Evolutionary conservation across 2,888 invertebrate genomes (phyloP).

Genomic region (Horisme vitalbata): DNA sequence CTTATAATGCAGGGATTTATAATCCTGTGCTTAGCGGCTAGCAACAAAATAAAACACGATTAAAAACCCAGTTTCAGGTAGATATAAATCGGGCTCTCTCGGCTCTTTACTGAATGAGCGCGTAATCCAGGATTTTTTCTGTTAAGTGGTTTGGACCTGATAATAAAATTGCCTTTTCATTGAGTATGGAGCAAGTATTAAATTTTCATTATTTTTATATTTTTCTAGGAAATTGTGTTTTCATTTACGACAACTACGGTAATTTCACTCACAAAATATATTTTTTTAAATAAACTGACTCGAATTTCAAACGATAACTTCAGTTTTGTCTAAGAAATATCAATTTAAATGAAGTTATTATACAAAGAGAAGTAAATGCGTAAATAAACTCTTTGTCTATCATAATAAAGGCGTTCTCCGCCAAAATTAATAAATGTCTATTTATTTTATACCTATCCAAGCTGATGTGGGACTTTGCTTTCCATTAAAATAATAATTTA

Average conservation of each 20-base stretch:
- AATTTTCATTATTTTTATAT: no score
- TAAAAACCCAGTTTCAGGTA: conserved; percentile 18
- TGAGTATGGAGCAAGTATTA: no score
- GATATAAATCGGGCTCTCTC: conserved; percentile 24
- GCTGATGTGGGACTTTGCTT: conserved; percentile 24
- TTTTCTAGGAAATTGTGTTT: no score
- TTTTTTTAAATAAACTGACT: no score
- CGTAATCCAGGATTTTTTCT: conserved; percentile 17
- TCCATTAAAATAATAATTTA: conserved; percentile 35
- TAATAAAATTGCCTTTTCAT: conserved; percentile 7
- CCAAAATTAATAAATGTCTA: conserved; percentile 15
- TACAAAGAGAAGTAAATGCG: not conserved
- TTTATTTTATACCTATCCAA: conserved; percentile 16
- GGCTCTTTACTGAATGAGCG: conserved; percentile 11
- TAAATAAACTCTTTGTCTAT: conserved; percentile 4
- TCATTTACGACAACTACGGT: no score
- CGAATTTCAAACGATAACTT: no score
- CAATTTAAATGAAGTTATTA: no score
- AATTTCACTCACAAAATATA: no score
- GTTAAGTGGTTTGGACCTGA: conserved; percentile 11
- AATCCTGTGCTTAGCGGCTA: conserved; percentile 23
- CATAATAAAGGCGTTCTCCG: conserved; percentile 9
- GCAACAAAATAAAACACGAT: conserved; percentile 21
- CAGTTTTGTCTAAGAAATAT: no score
- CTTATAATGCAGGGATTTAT: conserved; percentile 32